phyloP scores from a whole-genome alignment of 2,888 invertebrate species.

The Epicampocera succincta region DNA sequence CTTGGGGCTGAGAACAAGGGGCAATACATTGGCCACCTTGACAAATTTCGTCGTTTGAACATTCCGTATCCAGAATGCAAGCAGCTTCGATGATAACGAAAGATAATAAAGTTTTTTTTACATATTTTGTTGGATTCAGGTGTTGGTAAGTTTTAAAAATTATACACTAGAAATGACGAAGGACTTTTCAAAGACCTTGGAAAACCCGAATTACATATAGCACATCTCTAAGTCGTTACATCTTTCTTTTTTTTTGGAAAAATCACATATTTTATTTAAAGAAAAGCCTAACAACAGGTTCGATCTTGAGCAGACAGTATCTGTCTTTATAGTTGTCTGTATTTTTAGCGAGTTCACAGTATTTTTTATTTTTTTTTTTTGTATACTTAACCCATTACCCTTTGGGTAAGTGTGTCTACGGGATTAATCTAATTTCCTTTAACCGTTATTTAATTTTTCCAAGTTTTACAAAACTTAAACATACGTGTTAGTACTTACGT shows the following conservation, averaged over 20 bases:
- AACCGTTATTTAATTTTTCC: constrained; percentile 36
- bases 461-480: constrained; percentile 24
- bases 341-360: constrained; percentile 40
- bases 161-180: constrained; percentile 23
- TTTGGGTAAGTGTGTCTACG: constrained; percentile 62
- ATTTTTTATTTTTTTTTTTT: background rate
- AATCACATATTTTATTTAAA: no score
- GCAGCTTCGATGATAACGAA: constrained; percentile 83
- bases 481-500: constrained; percentile 84
- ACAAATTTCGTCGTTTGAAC: constrained; percentile 90
- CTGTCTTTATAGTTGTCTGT: constrained; percentile 40
- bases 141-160: constrained; percentile 12
- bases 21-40: constrained; percentile 90
- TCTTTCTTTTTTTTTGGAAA: no score
- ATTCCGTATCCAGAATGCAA: constrained; percentile 90
- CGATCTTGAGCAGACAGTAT: background rate
- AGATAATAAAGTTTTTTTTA: constrained; percentile 39
- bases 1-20: constrained; percentile 88
- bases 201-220: background rate
- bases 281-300: no score
- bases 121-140: background rate
- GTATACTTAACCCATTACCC: constrained; percentile 51
- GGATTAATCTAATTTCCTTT: constrained; percentile 54
- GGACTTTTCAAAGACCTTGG: background rate
- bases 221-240: background rate